Evolutionary conservation across 2,113 vertebrate genomes (phyloP), one percentile per base, ranked within the genome.

Genomic region (Pseudopipra pipra): DNA sequence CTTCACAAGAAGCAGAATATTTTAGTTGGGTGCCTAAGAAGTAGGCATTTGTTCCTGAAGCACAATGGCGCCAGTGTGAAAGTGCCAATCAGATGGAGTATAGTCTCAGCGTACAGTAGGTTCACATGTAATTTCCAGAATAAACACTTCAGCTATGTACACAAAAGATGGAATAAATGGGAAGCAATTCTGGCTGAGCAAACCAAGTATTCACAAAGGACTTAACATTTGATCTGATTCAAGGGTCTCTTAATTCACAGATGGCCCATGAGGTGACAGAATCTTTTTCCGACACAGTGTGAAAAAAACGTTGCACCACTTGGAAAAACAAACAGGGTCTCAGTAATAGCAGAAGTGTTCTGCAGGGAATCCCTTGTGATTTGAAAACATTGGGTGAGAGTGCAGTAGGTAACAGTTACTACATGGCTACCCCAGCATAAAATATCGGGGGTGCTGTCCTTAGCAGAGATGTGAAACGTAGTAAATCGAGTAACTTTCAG

Each of bases 81-180:
- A 93, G 85, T 90, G 83, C 94, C 88, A 93, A 86, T 95, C 91
- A 88, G 88, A 89, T 67, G 51, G 86, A 95, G 63, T 31, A 89
- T 65, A 95, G 80, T 71, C 74, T 81, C 88, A 52, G 58, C 6
- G 0, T 96, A 95, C 92, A 93, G 77, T 93, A 91, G 72, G 75
- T 91, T 94, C 75, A 51, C 85, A 94, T 88, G 90, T 90, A 91
- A 93, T 94, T 96, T 96, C 93, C 95, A 96, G 93, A 90, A 95
- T 90, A 96, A 95, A 97, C 95, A 95, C 75, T 96, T 93, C 58
- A 77, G 63, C 89, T 94, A 91, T 85, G 87, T 96, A 96, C 85
- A 94, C 74, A 89, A 87, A 95, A 93, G 93, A 88, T 19, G 66
- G 95, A 95, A 95, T 94, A 95, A 97, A 93, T 92, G 89, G 82